Conservation (phyloP, 2,888 invertebrate genomes). For the Minunthozetes semirufus region DNA sequence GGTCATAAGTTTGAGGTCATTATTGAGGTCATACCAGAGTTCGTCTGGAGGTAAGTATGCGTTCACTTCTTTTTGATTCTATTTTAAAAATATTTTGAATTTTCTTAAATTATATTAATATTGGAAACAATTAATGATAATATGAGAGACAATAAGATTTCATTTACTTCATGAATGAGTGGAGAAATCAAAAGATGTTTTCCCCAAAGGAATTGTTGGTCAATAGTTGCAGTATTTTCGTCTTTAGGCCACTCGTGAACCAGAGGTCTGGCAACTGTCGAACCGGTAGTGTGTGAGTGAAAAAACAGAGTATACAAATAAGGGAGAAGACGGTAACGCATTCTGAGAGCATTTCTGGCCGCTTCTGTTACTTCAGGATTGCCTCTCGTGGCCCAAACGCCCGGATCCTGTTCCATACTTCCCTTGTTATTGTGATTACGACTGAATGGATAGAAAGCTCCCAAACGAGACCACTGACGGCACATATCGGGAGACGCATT, state of each 20-base stretch:
- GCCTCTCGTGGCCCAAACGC: slow-evolving; percentile 58
- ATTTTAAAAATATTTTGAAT: neutral
- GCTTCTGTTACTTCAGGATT: slow-evolving; percentile 56
- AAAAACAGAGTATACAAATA: slow-evolving; percentile 73
- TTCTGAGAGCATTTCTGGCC: slow-evolving; percentile 57
- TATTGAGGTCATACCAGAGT: slow-evolving; percentile 56
- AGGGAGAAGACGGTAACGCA: slow-evolving; percentile 66
- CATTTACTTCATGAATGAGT: slow-evolving; percentile 51
- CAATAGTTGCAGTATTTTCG: slow-evolving; percentile 58
- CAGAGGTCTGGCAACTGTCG: slow-evolving; percentile 68
- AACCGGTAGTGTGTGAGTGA: slow-evolving; percentile 62
- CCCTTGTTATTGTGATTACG: slow-evolving; percentile 65
- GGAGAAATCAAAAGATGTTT: slow-evolving; percentile 65
- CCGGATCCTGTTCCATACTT: slow-evolving; percentile 66
- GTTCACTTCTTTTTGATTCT: slow-evolving; percentile 38
- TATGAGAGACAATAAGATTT: neutral
- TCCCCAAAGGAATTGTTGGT: slow-evolving; percentile 72
- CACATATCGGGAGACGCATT: slow-evolving; percentile 50
- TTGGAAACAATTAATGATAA: neutral
- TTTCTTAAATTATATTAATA: no score
- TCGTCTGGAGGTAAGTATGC: slow-evolving; percentile 60
- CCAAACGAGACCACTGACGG: slow-evolving; percentile 51
- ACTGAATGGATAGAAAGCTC: slow-evolving; percentile 53
- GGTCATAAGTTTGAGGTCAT: slow-evolving; percentile 7
- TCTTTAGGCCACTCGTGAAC: slow-evolving; percentile 56